phyloP scores from a whole-genome alignment of 64 coral and sea anemone genomes.

The Catalaphyllia jardinei region DNA sequence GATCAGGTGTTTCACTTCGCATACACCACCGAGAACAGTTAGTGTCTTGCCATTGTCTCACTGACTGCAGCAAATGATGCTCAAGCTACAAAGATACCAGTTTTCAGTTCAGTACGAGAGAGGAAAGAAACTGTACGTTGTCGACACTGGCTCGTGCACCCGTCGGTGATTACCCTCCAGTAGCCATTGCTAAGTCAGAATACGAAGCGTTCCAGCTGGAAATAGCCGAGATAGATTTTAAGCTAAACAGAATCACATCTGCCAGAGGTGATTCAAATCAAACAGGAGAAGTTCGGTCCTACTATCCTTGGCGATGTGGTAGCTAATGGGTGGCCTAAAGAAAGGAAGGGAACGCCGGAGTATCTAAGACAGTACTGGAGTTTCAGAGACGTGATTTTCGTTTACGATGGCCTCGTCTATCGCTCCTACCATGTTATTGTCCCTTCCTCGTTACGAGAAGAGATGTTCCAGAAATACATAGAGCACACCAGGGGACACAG shows the following conservation, averaged over 20 bases:
- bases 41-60: slow-evolving; percentile 30
- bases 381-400: slow-evolving; percentile 47
- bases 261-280: background rate
- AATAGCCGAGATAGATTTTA: too few species aligned
- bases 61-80: slow-evolving; percentile 45
- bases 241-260: slow-evolving; percentile 28
- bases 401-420: slow-evolving; percentile 30
- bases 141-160: slow-evolving; percentile 50
- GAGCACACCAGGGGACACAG: slow-evolving; percentile 31
- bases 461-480: slow-evolving; percentile 48
- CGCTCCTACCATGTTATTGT: slow-evolving; percentile 38
- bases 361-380: slow-evolving; percentile 33
- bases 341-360: background rate
- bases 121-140: slow-evolving; percentile 47
- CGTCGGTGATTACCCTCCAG: background rate
- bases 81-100: slow-evolving; percentile 40
- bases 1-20: background rate
- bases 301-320: background rate
- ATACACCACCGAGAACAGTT: background rate
- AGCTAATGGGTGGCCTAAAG: too few species aligned
- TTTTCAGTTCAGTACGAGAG: slow-evolving; percentile 25
- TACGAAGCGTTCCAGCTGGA: too few species aligned
- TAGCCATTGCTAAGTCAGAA: too few species aligned
- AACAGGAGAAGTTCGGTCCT: too few species aligned
- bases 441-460: slow-evolving; percentile 4